phyloP scores from a whole-genome alignment of 2,113 vertebrate genomes.

The Marcusenius ussheri region DNA sequence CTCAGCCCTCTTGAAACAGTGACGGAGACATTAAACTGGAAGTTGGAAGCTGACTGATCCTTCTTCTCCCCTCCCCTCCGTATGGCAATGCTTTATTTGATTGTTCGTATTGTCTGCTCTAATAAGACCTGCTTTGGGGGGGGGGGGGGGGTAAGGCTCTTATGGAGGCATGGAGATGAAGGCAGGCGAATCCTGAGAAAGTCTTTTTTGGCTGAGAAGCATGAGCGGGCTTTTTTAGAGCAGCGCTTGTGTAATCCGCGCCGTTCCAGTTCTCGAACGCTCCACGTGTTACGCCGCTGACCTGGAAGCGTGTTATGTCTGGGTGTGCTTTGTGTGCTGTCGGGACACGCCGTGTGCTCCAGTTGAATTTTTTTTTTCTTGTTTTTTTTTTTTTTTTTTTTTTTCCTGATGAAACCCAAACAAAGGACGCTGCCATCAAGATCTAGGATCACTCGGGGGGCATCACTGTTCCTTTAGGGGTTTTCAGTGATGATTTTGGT shows the following conservation, averaged over 20 bases:
- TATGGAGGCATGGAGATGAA: neutral
- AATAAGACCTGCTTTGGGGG: slow-evolving; percentile 1
- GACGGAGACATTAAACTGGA: neutral
- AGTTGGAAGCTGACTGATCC: slow-evolving; percentile 11
- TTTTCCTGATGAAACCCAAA: neutral
- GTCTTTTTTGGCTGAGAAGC: neutral
- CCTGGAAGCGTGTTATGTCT: neutral
- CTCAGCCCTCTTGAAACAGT: neutral
- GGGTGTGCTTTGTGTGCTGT: neutral
- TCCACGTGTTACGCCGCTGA: neutral
- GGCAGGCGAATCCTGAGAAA: neutral
- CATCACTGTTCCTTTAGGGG: neutral
- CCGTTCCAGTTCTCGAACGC: neutral
- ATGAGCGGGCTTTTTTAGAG: neutral
- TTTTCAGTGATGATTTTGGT: neutral
- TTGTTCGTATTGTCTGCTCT: slow-evolving; percentile 3
- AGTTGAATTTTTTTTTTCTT: neutral
- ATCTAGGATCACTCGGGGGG: neutral
- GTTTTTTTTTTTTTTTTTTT: neutral
- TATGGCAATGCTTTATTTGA: slow-evolving; percentile 10
- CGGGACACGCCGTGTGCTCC: neutral
- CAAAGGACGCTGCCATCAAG: neutral
- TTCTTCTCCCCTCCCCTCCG: too few relatives aligned
- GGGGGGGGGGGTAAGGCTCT: neutral
- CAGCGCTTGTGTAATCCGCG: neutral